A percentile compares a stretch with the other conserved stretches of the same genome.
phyloP scores from a whole-genome alignment of 2,113 vertebrate species.

The Apteryx owenii region DNA sequence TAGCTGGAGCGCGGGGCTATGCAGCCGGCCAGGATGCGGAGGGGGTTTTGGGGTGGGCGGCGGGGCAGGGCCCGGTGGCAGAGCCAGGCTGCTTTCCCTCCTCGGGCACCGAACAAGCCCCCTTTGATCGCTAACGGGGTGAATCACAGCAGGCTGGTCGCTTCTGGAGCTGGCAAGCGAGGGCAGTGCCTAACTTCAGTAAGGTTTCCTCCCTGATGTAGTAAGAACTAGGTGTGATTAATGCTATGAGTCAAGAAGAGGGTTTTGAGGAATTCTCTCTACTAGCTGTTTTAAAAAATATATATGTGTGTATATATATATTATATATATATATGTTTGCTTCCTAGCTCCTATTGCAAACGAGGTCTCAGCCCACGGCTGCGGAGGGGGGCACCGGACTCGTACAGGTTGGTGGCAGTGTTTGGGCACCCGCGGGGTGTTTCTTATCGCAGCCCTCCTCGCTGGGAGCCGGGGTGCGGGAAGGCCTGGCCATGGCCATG shows the following conservation, averaged over 20 bases:
- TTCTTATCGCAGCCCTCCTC: no score
- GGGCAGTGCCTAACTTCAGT: constrained; percentile 9
- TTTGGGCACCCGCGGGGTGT: no score
- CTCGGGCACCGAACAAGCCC: not conserved
- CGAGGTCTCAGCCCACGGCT: not conserved
- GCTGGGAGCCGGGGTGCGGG: no score
- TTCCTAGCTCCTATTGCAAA: not conserved
- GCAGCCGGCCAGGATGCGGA: not conserved
- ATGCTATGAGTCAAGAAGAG: constrained; percentile 32
- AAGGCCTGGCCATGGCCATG: no score
- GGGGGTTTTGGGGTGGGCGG: not conserved
- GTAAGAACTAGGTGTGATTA: constrained; percentile 26
- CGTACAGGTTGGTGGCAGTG: no score
- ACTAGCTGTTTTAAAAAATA: not conserved
- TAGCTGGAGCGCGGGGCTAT: not conserved
- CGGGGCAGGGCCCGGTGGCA: not conserved
- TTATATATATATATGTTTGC: not conserved
- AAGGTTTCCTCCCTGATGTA: constrained; percentile 5
- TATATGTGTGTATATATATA: no score
- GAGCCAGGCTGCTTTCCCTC: not conserved
- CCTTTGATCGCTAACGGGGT: not conserved
- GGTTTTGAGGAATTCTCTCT: constrained; percentile 59
- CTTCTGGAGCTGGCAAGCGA: not conserved
- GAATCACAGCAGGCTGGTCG: not conserved
- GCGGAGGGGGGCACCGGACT: no score